Base-by-base conservation (phyloP, 2,797 vertebrate species). In the Enteromius radiatus region DNA sequence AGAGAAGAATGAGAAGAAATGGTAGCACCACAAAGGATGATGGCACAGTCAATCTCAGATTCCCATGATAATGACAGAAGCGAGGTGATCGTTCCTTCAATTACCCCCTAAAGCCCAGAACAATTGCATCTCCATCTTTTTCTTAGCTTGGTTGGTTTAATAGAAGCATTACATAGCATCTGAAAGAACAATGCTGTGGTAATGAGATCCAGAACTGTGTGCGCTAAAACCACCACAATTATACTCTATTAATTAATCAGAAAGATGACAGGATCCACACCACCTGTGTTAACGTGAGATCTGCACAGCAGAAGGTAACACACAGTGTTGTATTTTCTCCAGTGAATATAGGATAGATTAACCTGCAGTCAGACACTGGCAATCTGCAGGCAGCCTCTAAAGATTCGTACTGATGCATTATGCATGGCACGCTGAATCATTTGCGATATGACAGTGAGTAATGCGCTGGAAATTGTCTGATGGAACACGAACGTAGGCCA, bases 401-500 rank as follows among this genome's bases (percentile, higher is more conserved):
- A 87, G 86, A 88, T 78, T 89, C 70, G 0, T 31, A 45, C 59
- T 61, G 73, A 87, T 91, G 87, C 88, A 92, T 91, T 84, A 92
- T 92, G 75, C 86, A 93, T 89, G 70, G 54, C n/a, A 88, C 41
- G 80, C 85, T 85, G 83, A 91, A 92, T 91, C 82, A 91, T 89
- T 90, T 90, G 89, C 89, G 89, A 86, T 79, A 88, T 91, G 88
- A 92, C 86, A 87, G 67, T 90, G 88, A 90, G 85, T 88, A 89
- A 92, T 89, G 88, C 85, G 86, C 43, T 80, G 63, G 75, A 77
- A 73, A 80, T 74, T 52, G 43, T 64, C 76, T 61, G 76, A 78
- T 80, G 61, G 71, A 80, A 56, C 77, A 85, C 63, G 75, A 64
- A 87, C 70, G 77, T 78, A 84, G 84, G 81, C 78, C 31, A 19